Evolutionary conservation across 2,888 invertebrate species (phyloP), one percentile per base, ranked within the genome.

Genomic region (Therioaphis trifolii): DNA sequence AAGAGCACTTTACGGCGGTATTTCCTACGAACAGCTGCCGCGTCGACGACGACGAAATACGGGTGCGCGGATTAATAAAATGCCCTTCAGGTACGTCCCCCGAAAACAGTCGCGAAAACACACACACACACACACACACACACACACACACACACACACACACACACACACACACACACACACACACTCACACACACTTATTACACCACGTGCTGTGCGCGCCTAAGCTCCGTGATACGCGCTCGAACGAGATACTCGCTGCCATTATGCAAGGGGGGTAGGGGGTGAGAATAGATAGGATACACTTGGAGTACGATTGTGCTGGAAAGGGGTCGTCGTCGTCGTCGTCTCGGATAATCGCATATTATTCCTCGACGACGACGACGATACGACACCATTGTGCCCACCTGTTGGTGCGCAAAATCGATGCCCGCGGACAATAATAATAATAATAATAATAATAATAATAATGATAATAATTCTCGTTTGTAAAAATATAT

Each of bases 321-420:
- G 1, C 55, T 27, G 27, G 35, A 68, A 78, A 27, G 78, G 78
- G 52, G 58, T 61, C 43, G 35, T 61, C 61, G 46, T 18, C 61
- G 35, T 35, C 7, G 35, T 35, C 35, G 3, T 7, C 35, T 3
- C 4, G 63, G 11, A 52, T 78, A 79, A 69, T 71, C 79, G 69
- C 55, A 21, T 35, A 7, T 5, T 35, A 35, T 79, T 71, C 72
- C n/a, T 7, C 4, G 29, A 18, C 15, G 3, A 7, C 15, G 9
- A 14, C 35, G 4, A 66, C 63, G 63, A 49, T 14, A 40, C 78
- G 63, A 63, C 46, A 46, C 43, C 40, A 82, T 82, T 74, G 74
- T 82, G 14, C 14, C 35, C 80, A 72, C 80, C 80, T 80, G 80
- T 80, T 72, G 80, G 80, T 80, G 80, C 80, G 80, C 80, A 29